phyloP scores from a whole-genome alignment of 2,113 vertebrate species.

The Salvator merianae region DNA sequence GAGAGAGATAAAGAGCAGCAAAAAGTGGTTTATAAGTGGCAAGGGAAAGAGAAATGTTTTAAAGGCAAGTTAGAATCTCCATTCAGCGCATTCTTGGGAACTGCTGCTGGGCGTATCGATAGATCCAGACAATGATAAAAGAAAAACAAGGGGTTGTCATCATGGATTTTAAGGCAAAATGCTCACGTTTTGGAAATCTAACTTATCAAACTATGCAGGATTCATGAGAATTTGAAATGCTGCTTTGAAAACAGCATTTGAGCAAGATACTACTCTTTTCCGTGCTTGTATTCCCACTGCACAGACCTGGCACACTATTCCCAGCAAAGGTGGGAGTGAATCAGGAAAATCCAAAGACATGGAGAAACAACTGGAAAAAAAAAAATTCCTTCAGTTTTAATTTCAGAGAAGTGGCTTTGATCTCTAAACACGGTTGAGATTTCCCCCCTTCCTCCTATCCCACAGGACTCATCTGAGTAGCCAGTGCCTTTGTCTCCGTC shows the following conservation, averaged over 20 bases:
- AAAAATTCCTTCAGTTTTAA: not conserved
- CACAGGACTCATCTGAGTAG: not conserved
- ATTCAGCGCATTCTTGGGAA: not conserved
- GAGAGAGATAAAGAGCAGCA: slow-evolving; percentile 12
- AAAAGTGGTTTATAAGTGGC: slow-evolving; percentile 5
- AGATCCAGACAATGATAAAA: not conserved
- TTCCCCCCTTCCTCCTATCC: not conserved
- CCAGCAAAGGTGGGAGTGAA: not conserved
- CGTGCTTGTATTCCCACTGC: not conserved
- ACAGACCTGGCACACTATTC: not conserved
- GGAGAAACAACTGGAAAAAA: not conserved
- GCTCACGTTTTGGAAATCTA: not conserved
- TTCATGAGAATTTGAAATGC: not conserved
- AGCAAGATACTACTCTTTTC: not conserved
- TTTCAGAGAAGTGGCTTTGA: not conserved
- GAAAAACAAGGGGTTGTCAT: not conserved
- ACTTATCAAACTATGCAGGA: not conserved
- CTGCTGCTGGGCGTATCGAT: not conserved
- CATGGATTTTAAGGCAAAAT: not conserved
- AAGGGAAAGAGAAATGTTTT: not conserved
- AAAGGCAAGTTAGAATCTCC: slow-evolving; percentile 14
- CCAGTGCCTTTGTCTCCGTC: too few relatives aligned
- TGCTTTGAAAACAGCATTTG: not conserved
- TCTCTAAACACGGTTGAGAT: too few relatives aligned
- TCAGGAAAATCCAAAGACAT: not conserved